These are phyloP conservation scores for Tinea trinotella DNA, from an alignment of 2,888 invertebrate genomes.

Conservation along the genomic window DNA sequence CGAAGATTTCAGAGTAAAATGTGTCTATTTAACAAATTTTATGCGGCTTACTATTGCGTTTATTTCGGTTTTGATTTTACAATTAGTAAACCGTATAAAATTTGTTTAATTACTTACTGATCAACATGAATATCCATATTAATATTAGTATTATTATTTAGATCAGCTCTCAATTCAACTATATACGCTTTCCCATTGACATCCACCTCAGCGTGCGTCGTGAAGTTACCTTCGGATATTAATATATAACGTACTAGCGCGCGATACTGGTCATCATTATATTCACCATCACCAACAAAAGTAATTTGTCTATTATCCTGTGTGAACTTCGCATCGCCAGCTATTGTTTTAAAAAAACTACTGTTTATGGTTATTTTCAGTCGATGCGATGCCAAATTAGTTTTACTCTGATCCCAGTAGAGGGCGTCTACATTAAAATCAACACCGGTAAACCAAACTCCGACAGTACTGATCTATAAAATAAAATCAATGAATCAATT, in stretches of 20 bases:
- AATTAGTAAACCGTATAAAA: too few species aligned
- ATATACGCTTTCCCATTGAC: constrained; percentile 79
- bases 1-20: too few species aligned
- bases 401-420: constrained; percentile 82
- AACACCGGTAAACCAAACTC: constrained; percentile 86
- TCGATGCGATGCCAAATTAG: constrained; percentile 75
- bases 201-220: constrained; percentile 77
- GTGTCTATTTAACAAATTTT: too few species aligned
- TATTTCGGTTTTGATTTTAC: too few species aligned
- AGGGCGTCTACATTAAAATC: constrained; percentile 79
- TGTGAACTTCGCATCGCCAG: constrained; percentile 76
- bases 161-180: constrained; percentile 75
- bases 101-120: constrained; percentile 67
- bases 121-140: constrained; percentile 83
- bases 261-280: constrained; percentile 78
- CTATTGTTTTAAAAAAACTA: constrained; percentile 80
- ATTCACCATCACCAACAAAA: constrained; percentile 76
- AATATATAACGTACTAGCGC: constrained; percentile 75
- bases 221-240: constrained; percentile 72
- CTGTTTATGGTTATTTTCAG: constrained; percentile 81
- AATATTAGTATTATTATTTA: constrained; percentile 76
- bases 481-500: not conserved
- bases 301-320: constrained; percentile 79
- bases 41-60: too few species aligned
- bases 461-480: constrained; percentile 76